phyloP scores from a whole-genome alignment of 2,888 invertebrate species.

The Trichacis sp. region DNA sequence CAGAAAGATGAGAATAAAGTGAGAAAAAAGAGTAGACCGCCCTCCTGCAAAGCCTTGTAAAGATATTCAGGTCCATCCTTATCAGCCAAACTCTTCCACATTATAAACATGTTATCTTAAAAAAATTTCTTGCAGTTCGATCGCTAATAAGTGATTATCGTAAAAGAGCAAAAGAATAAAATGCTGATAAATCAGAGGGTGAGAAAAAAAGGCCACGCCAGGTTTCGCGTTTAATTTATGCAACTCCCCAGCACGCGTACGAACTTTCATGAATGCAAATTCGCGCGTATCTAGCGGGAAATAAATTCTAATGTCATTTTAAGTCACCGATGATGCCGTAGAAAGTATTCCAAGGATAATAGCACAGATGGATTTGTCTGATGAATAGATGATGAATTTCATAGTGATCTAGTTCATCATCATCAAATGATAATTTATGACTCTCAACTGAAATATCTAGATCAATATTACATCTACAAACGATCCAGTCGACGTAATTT shows the following conservation, averaged over 20 bases:
- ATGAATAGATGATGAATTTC: neutral
- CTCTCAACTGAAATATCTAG: too few relatives aligned
- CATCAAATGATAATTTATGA: too few relatives aligned
- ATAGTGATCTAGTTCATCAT: neutral
- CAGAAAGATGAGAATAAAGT: too few relatives aligned
- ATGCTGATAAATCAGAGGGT: constrained; percentile 7
- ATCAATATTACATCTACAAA: too few relatives aligned
- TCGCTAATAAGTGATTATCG: neutral
- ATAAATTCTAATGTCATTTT: constrained; percentile 19
- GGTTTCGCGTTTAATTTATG: constrained; percentile 13
- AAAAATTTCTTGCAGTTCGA: neutral
- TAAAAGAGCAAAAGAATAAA: constrained; percentile 5
- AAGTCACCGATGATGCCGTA: constrained; percentile 10
- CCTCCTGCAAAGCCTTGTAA: too few relatives aligned
- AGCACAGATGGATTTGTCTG: neutral
- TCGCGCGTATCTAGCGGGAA: neutral
- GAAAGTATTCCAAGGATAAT: constrained; percentile 6
- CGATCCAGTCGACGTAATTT: too few relatives aligned
- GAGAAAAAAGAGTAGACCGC: too few relatives aligned
- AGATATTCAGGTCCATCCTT: too few relatives aligned
- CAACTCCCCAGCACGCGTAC: constrained; percentile 5
- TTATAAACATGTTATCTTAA: too few relatives aligned
- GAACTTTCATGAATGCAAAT: constrained; percentile 11
- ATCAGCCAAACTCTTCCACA: too few relatives aligned
- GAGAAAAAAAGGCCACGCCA: constrained; percentile 15